Conservation (phyloP, 37 sponge, comb jelly and placozoan genomes). For the Crambe crambe region DNA sequence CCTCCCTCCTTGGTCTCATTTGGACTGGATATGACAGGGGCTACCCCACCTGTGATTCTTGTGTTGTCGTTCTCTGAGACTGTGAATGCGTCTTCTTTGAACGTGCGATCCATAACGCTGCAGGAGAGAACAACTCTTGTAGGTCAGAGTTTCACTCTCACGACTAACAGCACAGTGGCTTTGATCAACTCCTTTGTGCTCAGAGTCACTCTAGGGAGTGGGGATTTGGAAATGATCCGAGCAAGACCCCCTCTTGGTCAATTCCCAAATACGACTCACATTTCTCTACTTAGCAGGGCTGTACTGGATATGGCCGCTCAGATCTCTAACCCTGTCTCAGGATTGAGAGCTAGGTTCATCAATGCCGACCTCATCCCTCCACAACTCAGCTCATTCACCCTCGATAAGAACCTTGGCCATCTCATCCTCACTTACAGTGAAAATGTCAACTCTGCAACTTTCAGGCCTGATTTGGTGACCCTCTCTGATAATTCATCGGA, state of each 20-base stretch:
- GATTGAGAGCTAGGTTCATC: conserved; percentile 22
- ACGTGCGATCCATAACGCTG: conserved; percentile 38
- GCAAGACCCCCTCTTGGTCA: conserved; percentile 62
- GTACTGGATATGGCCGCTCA: conserved; percentile 69
- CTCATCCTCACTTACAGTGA: conserved; percentile 83
- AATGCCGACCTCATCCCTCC: conserved; percentile 84
- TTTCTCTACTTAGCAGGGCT: conserved; percentile 52
- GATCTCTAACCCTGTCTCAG: conserved; percentile 45
- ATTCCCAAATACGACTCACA: conserved; percentile 48
- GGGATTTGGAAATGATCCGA: conserved; percentile 63
- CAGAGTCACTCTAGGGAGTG: conserved; percentile 49
- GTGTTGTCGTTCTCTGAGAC: conserved; percentile 80
- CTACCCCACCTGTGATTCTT: conserved; percentile 58
- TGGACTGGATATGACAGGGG: conserved; percentile 62
- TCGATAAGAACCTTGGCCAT: conserved; percentile 64
- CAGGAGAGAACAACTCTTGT: conserved; percentile 10
- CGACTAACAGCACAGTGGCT: conserved; percentile 36
- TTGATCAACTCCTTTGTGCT: conserved; percentile 46
- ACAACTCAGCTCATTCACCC: conserved; percentile 36
- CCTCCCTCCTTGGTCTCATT: conserved; percentile 63
- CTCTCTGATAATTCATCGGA: conserved; percentile 40
- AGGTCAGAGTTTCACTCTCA: conserved; percentile 16
- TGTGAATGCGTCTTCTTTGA: conserved; percentile 67
- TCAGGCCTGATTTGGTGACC: conserved; percentile 29
- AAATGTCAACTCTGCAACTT: conserved; percentile 60